phyloP scores from a whole-genome alignment of 1,140 invertebrate species.

The Acromyrmex charruanus region DNA sequence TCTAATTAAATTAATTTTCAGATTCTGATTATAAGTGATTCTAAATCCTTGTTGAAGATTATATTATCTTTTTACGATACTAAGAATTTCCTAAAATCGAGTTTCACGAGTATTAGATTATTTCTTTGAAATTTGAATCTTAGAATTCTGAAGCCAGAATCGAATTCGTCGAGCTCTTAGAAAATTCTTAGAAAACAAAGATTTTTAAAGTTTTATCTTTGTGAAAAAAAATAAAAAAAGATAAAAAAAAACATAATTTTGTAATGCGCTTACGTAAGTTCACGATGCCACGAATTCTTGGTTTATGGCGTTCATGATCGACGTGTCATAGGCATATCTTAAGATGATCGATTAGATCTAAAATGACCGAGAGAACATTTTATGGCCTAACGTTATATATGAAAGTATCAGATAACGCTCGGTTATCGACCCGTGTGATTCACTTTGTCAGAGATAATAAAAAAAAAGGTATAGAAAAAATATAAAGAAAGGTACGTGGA shows the following conservation, averaged over 20 bases:
- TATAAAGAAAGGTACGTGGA: not conserved
- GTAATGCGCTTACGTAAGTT: not conserved
- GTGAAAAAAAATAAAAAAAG: too few species aligned
- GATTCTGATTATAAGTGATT: too few species aligned
- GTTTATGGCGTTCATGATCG: not conserved
- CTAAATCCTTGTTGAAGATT: too few species aligned
- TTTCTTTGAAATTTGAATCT: too few species aligned
- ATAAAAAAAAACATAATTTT: not conserved
- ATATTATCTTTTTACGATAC: too few species aligned
- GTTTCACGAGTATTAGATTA: too few species aligned
- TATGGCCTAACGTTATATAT: not conserved
- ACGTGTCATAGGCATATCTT: not conserved
- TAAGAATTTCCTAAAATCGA: too few species aligned
- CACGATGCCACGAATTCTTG: not conserved
- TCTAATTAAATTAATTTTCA: too few species aligned
- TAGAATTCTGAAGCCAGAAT: too few species aligned
- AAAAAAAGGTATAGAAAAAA: not conserved
- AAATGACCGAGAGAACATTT: not conserved
- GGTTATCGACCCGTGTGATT: conserved; percentile 7
- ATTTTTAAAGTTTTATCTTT: too few species aligned
- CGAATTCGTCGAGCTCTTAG: too few species aligned
- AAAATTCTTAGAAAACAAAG: too few species aligned
- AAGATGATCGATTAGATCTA: conserved; percentile 52
- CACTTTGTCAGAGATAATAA: conserved; percentile 21
- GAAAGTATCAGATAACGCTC: not conserved